Evolutionary conservation across 1,140 invertebrate species (phyloP).

Genomic region (Ceratosolen solmsi): DNA sequence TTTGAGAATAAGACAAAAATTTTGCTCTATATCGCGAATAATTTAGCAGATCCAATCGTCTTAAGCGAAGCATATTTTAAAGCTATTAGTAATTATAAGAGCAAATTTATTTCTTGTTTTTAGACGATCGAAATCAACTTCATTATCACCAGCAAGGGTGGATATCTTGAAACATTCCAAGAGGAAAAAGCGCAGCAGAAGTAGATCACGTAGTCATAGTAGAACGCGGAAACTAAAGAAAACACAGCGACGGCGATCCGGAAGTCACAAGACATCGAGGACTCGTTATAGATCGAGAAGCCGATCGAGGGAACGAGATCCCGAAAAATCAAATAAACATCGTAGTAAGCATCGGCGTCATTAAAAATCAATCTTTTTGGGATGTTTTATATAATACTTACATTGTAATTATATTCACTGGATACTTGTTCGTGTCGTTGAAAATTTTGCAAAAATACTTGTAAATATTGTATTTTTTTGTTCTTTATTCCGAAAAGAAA

Average conservation of each 20-base stretch:
- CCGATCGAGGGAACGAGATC: constrained; percentile 71
- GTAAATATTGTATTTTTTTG: constrained; percentile 49
- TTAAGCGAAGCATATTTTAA: no score
- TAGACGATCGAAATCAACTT: constrained; percentile 60
- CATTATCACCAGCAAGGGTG: constrained; percentile 63
- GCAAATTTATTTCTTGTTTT: background rate
- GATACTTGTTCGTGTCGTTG: constrained; percentile 17
- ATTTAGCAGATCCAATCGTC: no score
- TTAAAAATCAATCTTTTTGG: constrained; percentile 15
- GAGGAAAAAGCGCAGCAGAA: constrained; percentile 73
- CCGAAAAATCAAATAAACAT: constrained; percentile 68
- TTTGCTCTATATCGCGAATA: no score
- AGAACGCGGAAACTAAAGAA: constrained; percentile 72
- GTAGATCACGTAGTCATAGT: constrained; percentile 73
- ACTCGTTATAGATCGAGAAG: constrained; percentile 75
- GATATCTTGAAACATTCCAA: constrained; percentile 71
- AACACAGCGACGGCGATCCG: constrained; percentile 67
- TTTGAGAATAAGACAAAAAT: no score
- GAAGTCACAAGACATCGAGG: constrained; percentile 73
- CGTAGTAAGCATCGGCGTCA: constrained; percentile 68
- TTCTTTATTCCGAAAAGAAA: constrained; percentile 19
- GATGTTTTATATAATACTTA: constrained; percentile 29
- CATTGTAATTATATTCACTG: constrained; percentile 40
- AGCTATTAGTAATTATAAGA: no score
- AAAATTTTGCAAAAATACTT: constrained; percentile 16